Evolutionary conservation across 2,888 invertebrate species (phyloP).

Genomic region (Philhelius pedissequus): DNA sequence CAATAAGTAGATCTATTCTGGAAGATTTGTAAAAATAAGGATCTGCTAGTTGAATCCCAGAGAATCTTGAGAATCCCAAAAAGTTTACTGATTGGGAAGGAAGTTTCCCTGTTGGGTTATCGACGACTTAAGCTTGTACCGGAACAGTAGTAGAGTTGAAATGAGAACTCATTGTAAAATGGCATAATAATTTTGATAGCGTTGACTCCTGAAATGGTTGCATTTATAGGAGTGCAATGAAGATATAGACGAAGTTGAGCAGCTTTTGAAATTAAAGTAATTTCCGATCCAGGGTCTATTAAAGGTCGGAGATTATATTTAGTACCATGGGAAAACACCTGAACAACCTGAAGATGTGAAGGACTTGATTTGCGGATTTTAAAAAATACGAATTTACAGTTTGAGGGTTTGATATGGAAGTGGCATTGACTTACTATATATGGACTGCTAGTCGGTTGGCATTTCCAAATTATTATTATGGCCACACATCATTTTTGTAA

Average conservation of each 20-base stretch:
- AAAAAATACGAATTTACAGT: not conserved
- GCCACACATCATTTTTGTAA: too few species aligned
- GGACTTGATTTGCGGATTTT: not conserved
- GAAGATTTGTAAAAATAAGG: not conserved
- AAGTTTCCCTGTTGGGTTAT: slow-evolving; percentile 9
- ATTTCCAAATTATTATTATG: too few species aligned
- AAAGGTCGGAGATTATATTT: too few species aligned
- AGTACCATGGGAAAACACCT: not conserved
- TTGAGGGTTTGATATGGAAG: not conserved
- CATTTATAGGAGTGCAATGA: not conserved
- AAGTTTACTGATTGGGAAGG: not conserved
- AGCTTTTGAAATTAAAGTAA: not conserved
- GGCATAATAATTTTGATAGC: not conserved
- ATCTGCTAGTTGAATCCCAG: slow-evolving; percentile 3
- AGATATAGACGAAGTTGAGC: not conserved
- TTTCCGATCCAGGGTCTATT: slow-evolving; percentile 11
- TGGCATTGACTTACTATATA: too few species aligned
- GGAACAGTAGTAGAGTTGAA: too few species aligned
- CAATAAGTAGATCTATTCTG: not conserved
- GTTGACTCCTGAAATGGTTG: not conserved
- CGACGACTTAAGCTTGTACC: slow-evolving; percentile 17
- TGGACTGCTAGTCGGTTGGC: too few species aligned
- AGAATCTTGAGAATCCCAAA: not conserved
- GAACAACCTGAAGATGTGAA: too few species aligned
- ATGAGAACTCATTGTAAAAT: not conserved